A percentile compares a stretch with the other conserved stretches of the same genome.
Conservation (phyloP, 2,113 vertebrate genomes). For the Pogona vitticeps region DNA sequence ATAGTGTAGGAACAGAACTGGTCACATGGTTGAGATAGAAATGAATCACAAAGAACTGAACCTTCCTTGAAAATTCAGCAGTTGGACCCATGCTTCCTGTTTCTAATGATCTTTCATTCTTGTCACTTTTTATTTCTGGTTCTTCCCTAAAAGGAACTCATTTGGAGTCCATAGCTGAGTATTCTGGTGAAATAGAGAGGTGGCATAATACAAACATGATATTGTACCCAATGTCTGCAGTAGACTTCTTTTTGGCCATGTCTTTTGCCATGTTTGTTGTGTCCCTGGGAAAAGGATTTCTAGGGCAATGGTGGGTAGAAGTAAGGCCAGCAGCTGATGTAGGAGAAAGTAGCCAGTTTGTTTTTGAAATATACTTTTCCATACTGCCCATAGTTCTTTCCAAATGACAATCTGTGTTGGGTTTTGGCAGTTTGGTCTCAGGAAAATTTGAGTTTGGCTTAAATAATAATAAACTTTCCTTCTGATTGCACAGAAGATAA, state of each 20-base stretch:
- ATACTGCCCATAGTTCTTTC: too few relatives aligned
- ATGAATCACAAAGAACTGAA: too few relatives aligned
- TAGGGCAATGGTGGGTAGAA: too few relatives aligned
- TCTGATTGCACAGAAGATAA: too few relatives aligned
- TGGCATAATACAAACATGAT: neutral
- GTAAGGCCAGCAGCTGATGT: neutral
- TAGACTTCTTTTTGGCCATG: neutral
- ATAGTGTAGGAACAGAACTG: too few relatives aligned
- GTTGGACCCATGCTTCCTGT: too few relatives aligned
- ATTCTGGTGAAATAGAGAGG: neutral
- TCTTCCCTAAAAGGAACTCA: neutral
- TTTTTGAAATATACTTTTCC: neutral
- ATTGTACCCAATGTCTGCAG: neutral
- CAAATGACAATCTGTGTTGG: too few relatives aligned
- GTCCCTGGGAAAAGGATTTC: neutral
- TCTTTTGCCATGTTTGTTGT: neutral
- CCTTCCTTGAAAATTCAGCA: too few relatives aligned
- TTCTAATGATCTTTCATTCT: neutral
- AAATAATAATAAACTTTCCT: too few relatives aligned
- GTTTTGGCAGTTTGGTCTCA: too few relatives aligned
- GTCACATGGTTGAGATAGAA: too few relatives aligned
- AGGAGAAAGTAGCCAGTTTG: neutral
- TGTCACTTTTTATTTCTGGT: neutral
- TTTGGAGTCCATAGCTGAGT: neutral
- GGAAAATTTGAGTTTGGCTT: too few relatives aligned